Percentiles rank a stretch among this genome's conserved stretches.
phyloP scores from a whole-genome alignment of 1,140 invertebrate species.

The Druon quercuslanigerum region DNA sequence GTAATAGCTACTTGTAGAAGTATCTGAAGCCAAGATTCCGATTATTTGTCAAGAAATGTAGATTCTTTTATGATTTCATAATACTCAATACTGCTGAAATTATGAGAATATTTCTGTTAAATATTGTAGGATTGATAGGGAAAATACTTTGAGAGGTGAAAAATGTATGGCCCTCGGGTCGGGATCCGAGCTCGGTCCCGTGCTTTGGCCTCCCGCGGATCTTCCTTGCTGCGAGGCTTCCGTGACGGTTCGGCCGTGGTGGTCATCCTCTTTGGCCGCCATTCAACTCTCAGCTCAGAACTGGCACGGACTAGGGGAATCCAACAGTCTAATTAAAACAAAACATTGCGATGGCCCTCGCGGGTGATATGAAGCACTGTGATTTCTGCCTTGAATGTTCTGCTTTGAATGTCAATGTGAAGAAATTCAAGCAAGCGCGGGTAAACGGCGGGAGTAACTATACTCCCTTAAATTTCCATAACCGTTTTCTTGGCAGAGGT shows the following conservation, averaged over 20 bases:
- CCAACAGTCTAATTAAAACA: conserved; percentile 76
- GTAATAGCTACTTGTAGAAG: background rate
- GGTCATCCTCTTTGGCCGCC: conserved; percentile 7
- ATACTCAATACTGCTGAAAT: background rate
- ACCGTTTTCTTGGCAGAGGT: too few relatives aligned
- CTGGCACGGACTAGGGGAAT: background rate
- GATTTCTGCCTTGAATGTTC: too few relatives aligned
- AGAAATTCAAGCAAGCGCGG: conserved; percentile 82
- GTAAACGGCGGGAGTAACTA: conserved; percentile 71
- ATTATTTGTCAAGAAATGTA: conserved; percentile 9
- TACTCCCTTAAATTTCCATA: too few relatives aligned
- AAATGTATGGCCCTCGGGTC: too few relatives aligned
- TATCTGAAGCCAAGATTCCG: background rate
- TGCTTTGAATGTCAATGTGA: conserved; percentile 85
- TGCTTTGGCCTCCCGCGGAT: too few relatives aligned
- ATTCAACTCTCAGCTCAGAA: conserved; percentile 22
- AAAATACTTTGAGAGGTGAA: background rate
- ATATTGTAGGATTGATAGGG: background rate
- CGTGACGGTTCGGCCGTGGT: conserved; percentile 2
- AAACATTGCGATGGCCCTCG: conserved; percentile 86
- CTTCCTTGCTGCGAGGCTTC: conserved; percentile 20
- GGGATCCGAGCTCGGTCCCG: too few relatives aligned
- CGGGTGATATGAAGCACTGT: too few relatives aligned
- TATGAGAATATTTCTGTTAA: background rate
- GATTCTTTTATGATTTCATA: background rate